Evolutionary conservation across 1,140 invertebrate genomes (phyloP), one percentile per base, ranked within the genome.

Genomic region (Geopemphigus sp.): DNA sequence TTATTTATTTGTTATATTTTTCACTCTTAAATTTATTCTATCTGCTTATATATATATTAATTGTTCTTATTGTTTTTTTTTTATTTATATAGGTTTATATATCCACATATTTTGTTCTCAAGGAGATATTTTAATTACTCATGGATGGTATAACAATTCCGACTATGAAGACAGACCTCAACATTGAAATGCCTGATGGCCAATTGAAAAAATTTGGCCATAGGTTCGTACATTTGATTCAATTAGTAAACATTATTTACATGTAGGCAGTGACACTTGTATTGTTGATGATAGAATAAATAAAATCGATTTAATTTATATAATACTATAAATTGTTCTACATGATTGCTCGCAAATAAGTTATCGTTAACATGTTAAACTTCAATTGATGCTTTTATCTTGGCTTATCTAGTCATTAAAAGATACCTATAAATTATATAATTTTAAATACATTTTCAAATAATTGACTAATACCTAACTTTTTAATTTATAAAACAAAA

Each of bases 161-260:
- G 39, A 26, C 22, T 15, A 76, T 76, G 73, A 76, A 76, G 45
- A 63, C 74, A 17, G 74, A 78, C 39, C 22, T 78, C 10, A 78
- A 22, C 22, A 78, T 78, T 10, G 74, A 78, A n/a, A 78, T 78
- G 74, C 74, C 74, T 0, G 74, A 78, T n/a, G 74, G 74, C 10
- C 32, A 39, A 19, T 63, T 78, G 15, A 78, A 78, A 45, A 50
- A 61, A 63, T 63, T 78, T 47, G 74, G 74, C 39, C 61, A 78
- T 57, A 78, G 56, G 74, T 78, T 59, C 1, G 74, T 56, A 57
- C 14, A 76, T 24, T 73, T 39, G 1, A 32, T 24, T 57, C 12
- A 56, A 10, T 19, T 19, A 5, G 24, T 4, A 64, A 5, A 64
- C 17, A 64, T 39, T 32, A n/a, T n/a, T 24, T 19, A 10, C n/a